Evolutionary conservation across 1,140 invertebrate species (phyloP).

Genomic region (Aricia agestis): DNA sequence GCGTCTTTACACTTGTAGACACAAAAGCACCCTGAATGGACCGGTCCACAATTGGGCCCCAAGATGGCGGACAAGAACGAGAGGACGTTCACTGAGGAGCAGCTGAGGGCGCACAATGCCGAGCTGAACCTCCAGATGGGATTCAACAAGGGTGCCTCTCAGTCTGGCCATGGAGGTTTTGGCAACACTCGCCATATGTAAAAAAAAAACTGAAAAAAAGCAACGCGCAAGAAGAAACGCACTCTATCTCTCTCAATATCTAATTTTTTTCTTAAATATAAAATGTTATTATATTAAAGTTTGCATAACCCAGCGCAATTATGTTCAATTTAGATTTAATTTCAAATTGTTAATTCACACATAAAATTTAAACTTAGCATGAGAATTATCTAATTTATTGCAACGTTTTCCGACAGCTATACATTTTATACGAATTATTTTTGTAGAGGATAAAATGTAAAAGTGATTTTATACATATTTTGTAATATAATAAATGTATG

Average conservation of each 20-base stretch:
- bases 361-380: not conserved
- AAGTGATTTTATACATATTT: constrained; percentile 31
- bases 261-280: no score
- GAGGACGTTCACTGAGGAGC: constrained; percentile 95
- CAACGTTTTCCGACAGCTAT: not conserved
- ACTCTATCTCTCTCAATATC: no score
- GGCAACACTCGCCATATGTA: constrained; percentile 98
- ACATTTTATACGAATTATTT: constrained; percentile 7
- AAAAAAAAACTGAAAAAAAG: constrained; percentile 30
- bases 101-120: constrained; percentile 92
- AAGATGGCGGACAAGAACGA: constrained; percentile 97
- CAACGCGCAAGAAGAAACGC: not conserved
- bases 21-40: constrained; percentile 96
- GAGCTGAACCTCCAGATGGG: constrained; percentile 97
- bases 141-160: constrained; percentile 94
- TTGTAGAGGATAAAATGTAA: constrained; percentile 11
- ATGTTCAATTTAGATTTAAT: not conserved
- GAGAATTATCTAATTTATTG: not conserved
- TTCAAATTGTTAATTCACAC: not conserved
- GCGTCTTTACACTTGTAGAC: constrained; percentile 76
- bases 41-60: constrained; percentile 91
- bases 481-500: constrained; percentile 26
- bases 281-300: not conserved
- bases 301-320: not conserved
- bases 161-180: constrained; percentile 91